Evolutionary conservation across 2,113 vertebrate genomes (phyloP), one percentile per base, ranked within the genome.

Genomic region (Myxocyprinus asiaticus): DNA sequence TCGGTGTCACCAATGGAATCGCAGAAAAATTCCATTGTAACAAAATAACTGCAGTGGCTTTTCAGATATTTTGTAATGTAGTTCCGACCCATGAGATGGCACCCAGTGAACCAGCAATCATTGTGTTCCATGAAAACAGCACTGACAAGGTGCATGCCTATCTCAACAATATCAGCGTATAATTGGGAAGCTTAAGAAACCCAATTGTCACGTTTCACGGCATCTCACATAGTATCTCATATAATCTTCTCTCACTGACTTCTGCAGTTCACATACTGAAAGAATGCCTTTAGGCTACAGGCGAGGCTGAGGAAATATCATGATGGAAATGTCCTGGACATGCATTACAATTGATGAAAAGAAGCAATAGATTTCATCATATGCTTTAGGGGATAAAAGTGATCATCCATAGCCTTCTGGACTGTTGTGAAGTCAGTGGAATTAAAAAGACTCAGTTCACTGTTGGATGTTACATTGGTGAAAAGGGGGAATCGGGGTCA

Each of bases 311-410:
- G 44, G 55, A 5, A 56, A 7, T 7, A 7, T 48, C 47, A 55
- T 48, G 9, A 48, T 48, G 6, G 51, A 58, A 74, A 74, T 62
- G 48, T 74, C 71, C 58, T 48, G 58, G 44, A 74, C 45, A 50
- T 74, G 71, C 58, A 50, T 74, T 48, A 74, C 17, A 72, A 8
- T 59, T 59, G 69, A 72, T 72, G 69, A 72, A 72, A 72, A 59
- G 42, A 59, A 59, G 55, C 53, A 33, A 33, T 33, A 33, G 22
- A 33, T 33, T 33, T n/a, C 55, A 6, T 58, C 15, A 58, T 58
- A n/a, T 45, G 42, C 55, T 72, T 43, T 45, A 47, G 4, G 42
- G 22, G 55, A 72, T 59, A 17, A 45, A 72, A 72, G 59, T 9
- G 0, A 59, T 74, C 71, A 33, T 33, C 22, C 22, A 33, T 33